These are phyloP conservation scores for Caenorhabditis brenneri DNA, from an alignment of 1,140 invertebrate genomes.

Conservation along the genomic window DNA sequence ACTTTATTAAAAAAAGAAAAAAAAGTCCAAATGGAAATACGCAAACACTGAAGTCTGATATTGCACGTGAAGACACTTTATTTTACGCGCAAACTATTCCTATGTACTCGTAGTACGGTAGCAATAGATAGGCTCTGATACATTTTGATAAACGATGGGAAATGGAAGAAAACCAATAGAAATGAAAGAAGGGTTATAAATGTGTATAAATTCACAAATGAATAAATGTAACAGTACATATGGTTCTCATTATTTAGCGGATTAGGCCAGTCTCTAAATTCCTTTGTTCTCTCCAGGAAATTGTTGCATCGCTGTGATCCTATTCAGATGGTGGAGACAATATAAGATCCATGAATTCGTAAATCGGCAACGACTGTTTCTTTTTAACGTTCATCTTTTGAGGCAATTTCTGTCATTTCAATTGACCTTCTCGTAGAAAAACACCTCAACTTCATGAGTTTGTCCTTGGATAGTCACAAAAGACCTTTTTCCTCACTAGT, in stretches of 20 bases:
- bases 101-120: too few relatives aligned
- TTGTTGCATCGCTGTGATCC: not conserved
- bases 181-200: not conserved
- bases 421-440: not conserved
- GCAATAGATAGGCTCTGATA: too few relatives aligned
- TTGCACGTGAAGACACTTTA: too few relatives aligned
- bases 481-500: slow-evolving; percentile 19
- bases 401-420: not conserved
- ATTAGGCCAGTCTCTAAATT: not conserved
- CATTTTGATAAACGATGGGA: too few relatives aligned
- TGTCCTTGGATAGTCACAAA: slow-evolving; percentile 30
- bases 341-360: not conserved
- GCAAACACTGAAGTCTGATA: too few relatives aligned
- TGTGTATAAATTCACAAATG: not conserved
- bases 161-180: not conserved
- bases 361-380: not conserved
- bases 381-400: not conserved
- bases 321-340: not conserved
- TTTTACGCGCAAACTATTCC: too few relatives aligned
- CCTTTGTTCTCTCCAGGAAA: not conserved
- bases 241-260: not conserved
- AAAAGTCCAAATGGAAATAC: not conserved
- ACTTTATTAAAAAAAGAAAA: not conserved
- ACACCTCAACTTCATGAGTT: slow-evolving; percentile 21
- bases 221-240: not conserved